Base-by-base conservation (phyloP, 2,797 vertebrate genomes). In the Muscicapa comitata region DNA sequence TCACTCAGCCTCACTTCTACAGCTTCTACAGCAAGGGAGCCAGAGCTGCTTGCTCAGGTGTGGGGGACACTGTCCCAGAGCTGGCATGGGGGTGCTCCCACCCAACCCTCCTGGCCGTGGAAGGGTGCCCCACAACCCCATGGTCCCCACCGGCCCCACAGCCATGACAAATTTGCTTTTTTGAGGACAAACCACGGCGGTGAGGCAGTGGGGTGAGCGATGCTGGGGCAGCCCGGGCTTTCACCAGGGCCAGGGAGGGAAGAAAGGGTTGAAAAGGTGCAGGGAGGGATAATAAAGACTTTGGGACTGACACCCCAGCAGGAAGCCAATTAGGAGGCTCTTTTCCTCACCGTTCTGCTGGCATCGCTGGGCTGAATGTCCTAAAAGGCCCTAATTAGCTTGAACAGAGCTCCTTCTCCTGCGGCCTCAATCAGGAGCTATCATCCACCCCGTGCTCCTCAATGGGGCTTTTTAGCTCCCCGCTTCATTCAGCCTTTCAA, bases 381-480 rank as follows among this genome's bases (percentile, higher is more conserved):
- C 97, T 96, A 97, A 98, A 98, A 98, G 93, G 89, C 97, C 97
- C 98, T 98, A 98, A 98, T 98, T 98, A 98, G 98, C 97, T 95
- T 93, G 94, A 95, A 14, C 43, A 37, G 89, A 88, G 93, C 95
- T 88, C 66, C 92, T 55, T 79, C 90, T 93, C 85, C 88, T 23
- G 37, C 45, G 24, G 85, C 84, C 90, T 91, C 93, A 80, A 78
- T 58, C 80, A 75, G 55, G 76, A 45, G 92, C 94, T 78, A 95
- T 95, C 96, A 96, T 95, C 96, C 55, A 11, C 87, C 74, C 80
- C 28, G 14, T 26, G 42, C 88, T 50, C 42, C 93, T 96, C 73
- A 38, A 62, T 80, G 71, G 90, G 71, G 73, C 89, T 93, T 95
- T 95, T 94, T 65, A 90, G 73, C 88, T 43, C 26, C 80, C 45